Conservation (phyloP, 2,888 invertebrate species). For the Saturnia pavonia region DNA sequence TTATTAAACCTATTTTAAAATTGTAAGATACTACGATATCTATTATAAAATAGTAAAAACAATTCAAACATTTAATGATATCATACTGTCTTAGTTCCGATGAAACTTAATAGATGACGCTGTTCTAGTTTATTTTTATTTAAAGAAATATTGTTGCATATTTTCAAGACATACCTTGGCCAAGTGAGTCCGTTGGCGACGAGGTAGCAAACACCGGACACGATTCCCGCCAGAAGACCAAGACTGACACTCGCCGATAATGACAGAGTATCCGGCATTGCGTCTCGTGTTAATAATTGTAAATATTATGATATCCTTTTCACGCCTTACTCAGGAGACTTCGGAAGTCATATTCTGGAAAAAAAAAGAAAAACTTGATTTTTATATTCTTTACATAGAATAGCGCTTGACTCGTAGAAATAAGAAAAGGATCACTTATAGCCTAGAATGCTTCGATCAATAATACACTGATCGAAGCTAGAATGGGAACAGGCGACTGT, state of each 20-base stretch:
- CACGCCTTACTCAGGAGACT: constrained; percentile 25
- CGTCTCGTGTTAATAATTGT: constrained; percentile 26
- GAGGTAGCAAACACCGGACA: constrained; percentile 86
- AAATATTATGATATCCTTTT: constrained; percentile 24
- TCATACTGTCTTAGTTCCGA: neutral
- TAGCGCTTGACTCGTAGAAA: neutral
- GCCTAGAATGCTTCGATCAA: too few species aligned
- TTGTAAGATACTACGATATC: neutral
- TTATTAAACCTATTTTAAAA: too few species aligned
- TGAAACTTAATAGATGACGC: neutral
- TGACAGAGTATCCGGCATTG: constrained; percentile 81
- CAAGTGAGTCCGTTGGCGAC: constrained; percentile 78
- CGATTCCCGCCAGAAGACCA: constrained; percentile 85
- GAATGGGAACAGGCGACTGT: too few species aligned
- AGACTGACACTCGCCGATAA: constrained; percentile 84
- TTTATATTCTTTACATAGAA: too few species aligned
- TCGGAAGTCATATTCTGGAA: constrained; percentile 10
- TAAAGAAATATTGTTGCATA: neutral
- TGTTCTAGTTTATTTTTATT: neutral
- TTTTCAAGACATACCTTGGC: constrained; percentile 72
- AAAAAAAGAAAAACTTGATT: too few species aligned
- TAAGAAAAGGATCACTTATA: too few species aligned
- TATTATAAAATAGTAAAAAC: neutral
- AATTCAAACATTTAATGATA: neutral
- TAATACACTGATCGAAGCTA: too few species aligned